Conservation (phyloP, 2,113 vertebrate genomes). For the Anoplopoma fimbria region DNA sequence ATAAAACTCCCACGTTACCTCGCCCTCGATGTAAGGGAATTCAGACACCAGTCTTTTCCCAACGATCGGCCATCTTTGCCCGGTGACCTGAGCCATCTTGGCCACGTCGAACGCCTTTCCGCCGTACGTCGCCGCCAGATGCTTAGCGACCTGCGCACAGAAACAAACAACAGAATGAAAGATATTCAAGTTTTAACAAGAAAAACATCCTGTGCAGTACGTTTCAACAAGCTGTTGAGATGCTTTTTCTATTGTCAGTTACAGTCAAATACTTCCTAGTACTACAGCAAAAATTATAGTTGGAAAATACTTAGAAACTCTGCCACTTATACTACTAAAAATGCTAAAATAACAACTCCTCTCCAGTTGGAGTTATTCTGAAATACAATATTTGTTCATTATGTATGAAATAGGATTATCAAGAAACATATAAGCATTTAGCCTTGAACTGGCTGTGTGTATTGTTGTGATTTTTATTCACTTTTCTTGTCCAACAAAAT, state of each 20-base stretch:
- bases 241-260: no score
- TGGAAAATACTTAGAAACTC: no score
- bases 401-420: no score
- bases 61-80: conserved; percentile 95
- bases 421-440: no score
- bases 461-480: background rate
- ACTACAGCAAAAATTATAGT: no score
- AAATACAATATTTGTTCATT: no score
- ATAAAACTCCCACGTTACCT: conserved; percentile 80
- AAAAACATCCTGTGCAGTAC: no score
- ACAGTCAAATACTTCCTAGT: no score
- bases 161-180: background rate
- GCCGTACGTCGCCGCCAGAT: conserved; percentile 92
- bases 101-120: conserved; percentile 94
- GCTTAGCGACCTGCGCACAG: conserved; percentile 90
- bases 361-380: no score
- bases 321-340: no score
- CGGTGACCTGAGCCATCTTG: conserved; percentile 95
- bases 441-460: background rate
- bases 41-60: conserved; percentile 96
- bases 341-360: no score
- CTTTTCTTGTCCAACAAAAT: background rate
- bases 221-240: background rate
- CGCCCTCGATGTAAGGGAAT: conserved; percentile 97
- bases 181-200: no score